A percentile compares a stretch with the other conserved stretches of the same genome.
Conservation (phyloP, 2,797 vertebrate genomes). For the Tiaroga cobitis region DNA sequence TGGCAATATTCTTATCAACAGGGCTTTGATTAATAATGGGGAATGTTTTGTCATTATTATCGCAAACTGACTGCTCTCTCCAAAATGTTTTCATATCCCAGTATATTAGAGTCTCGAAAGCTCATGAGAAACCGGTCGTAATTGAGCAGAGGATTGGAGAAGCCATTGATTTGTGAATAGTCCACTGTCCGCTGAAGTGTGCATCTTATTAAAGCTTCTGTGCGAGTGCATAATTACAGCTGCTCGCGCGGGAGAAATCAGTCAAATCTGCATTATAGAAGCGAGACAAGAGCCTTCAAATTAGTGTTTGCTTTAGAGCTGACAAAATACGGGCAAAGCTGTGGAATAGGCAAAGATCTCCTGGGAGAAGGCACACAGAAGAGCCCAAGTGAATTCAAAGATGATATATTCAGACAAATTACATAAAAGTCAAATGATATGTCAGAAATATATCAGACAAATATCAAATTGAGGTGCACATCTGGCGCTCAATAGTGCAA, state of each 20-base stretch:
- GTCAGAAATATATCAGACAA: background rate
- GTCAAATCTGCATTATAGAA: slow-evolving; percentile 43
- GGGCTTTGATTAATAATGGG: slow-evolving; percentile 24
- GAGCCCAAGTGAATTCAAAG: background rate
- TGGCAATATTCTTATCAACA: background rate
- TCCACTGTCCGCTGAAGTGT: slow-evolving; percentile 42
- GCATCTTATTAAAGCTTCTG: slow-evolving; percentile 55
- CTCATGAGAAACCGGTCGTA: slow-evolving; percentile 22
- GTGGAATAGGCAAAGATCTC: background rate
- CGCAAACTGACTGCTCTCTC: slow-evolving; percentile 14
- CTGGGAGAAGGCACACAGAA: background rate
- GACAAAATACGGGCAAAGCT: background rate
- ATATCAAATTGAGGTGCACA: background rate
- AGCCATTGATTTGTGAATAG: slow-evolving; percentile 49
- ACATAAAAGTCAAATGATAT: background rate
- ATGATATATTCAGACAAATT: background rate
- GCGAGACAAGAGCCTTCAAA: slow-evolving; percentile 38
- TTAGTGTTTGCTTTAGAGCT: slow-evolving; percentile 3
- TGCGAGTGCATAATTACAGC: slow-evolving; percentile 48
- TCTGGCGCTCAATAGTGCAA: too few relatives aligned
- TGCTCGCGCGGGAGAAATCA: slow-evolving; percentile 21
- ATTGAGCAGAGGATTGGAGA: slow-evolving; percentile 50
- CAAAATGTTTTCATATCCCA: slow-evolving; percentile 32
- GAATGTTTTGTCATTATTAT: slow-evolving; percentile 32
- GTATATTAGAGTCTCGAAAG: background rate